Base-by-base conservation (phyloP, 2,797 vertebrate species). In the Psittacula echo region DNA sequence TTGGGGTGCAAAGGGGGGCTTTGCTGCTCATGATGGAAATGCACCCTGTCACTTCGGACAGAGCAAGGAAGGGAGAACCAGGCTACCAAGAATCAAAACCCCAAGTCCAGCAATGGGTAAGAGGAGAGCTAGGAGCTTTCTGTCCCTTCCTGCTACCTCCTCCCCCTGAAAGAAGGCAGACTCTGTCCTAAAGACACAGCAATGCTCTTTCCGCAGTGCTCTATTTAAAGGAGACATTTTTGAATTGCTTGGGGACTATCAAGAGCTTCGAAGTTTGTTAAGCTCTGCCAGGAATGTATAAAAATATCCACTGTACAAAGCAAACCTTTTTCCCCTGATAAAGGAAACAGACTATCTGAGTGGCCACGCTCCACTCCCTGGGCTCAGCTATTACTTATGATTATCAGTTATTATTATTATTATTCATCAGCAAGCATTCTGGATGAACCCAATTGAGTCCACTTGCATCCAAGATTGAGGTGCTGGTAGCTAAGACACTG, bases 161-260 rank as follows among this genome's bases (percentile, higher is more conserved):
- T 81, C 62, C 53, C 56, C 54, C 76, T 76, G 79, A 81, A 91
- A 95, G 87, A 67, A 91, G 60, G 62, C 87, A 94, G 91, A 5
- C 75, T 80, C 65, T 78, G 39, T 83, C 72, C 71, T 62, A 41
- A 94, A 78, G 89, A 88, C 79, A 81, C n/a, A 86, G 26, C 89
- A 42, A 7, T 2, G 44, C 79, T 88, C 82, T 44, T 84, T 86
- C 85, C 1, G 3, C 83, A 93, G 48, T 5, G n/a, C 83, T 88
- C 66, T 91, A 14, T 85, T 94, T 91, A 90, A 94, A 91, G 67
- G 68, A 87, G 64, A 91, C 19, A 19, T 72, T 85, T 92, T 62
- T 53, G 30, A 82, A 85, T n/a, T 68, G 85, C 77, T 66, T 48
- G 19, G 68, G 71, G 72, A 86, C 79, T 45, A 24, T 3, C 45